Conservation (phyloP, 2,888 invertebrate genomes). For the Bellardia pandia region DNA sequence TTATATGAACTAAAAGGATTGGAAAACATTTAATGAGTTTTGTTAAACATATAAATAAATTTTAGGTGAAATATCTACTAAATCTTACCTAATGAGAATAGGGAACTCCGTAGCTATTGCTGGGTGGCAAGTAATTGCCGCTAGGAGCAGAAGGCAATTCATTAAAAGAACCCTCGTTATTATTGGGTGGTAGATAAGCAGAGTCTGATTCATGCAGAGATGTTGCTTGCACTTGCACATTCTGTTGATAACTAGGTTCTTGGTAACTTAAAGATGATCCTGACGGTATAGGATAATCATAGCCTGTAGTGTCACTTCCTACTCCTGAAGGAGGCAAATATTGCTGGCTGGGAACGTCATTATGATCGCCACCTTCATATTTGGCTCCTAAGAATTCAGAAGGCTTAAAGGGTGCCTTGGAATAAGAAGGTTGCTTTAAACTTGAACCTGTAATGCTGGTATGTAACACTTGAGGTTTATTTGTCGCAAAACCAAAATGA, state of each 20-base stretch:
- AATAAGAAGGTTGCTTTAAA: conserved; percentile 51
- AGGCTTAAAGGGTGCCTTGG: conserved; percentile 82
- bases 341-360: conserved; percentile 74
- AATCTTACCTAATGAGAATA: conserved; percentile 45
- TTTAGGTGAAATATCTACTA: neutral
- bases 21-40: neutral
- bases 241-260: conserved; percentile 75
- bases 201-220: conserved; percentile 78
- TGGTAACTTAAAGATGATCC: conserved; percentile 72
- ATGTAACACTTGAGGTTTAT: conserved; percentile 80
- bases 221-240: conserved; percentile 72
- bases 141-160: conserved; percentile 34
- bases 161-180: conserved; percentile 15
- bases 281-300: conserved; percentile 76
- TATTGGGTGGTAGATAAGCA: conserved; percentile 75
- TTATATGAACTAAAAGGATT: conserved; percentile 31
- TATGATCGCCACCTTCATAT: conserved; percentile 76
- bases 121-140: conserved; percentile 68
- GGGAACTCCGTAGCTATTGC: conserved; percentile 57
- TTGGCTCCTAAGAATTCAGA: conserved; percentile 82
- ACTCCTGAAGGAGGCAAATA: conserved; percentile 73
- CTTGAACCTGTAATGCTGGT: conserved; percentile 75
- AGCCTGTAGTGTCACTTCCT: conserved; percentile 73
- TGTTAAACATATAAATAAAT: neutral
- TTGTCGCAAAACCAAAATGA: conserved; percentile 80